Evolutionary conservation across 2,888 invertebrate genomes (phyloP).

Genomic region (Metellina segmentata): DNA sequence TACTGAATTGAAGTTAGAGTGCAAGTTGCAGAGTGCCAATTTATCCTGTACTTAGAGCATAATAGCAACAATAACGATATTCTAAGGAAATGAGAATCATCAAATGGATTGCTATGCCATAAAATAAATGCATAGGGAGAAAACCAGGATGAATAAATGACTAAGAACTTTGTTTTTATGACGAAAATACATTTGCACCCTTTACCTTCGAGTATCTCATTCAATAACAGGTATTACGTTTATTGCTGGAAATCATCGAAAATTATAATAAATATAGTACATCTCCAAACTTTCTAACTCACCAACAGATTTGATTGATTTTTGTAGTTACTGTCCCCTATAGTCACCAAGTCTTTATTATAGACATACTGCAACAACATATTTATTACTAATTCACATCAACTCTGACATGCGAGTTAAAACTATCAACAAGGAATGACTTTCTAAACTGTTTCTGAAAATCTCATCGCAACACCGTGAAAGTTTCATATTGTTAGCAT

Average conservation of each 20-base stretch:
- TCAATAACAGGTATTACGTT: background rate
- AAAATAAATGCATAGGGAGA: background rate
- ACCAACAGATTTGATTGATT: no score
- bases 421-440: no score
- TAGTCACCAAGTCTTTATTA: no score
- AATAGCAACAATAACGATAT: slow-evolving; percentile 1
- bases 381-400: no score
- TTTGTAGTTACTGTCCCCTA: no score
- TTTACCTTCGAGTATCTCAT: background rate
- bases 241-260: background rate
- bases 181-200: background rate
- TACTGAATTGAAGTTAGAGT: background rate
- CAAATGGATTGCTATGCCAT: background rate
- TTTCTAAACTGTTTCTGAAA: no score
- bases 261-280: background rate
- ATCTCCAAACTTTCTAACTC: no score
- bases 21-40: background rate
- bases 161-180: background rate
- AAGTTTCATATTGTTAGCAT: no score
- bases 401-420: no score
- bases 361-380: no score
- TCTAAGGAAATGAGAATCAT: slow-evolving; percentile 1
- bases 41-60: background rate
- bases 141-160: background rate
- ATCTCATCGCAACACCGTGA: no score